These are phyloP conservation scores for Polietes domitor DNA, from an alignment of 2,888 invertebrate species.

Conservation along the genomic window DNA sequence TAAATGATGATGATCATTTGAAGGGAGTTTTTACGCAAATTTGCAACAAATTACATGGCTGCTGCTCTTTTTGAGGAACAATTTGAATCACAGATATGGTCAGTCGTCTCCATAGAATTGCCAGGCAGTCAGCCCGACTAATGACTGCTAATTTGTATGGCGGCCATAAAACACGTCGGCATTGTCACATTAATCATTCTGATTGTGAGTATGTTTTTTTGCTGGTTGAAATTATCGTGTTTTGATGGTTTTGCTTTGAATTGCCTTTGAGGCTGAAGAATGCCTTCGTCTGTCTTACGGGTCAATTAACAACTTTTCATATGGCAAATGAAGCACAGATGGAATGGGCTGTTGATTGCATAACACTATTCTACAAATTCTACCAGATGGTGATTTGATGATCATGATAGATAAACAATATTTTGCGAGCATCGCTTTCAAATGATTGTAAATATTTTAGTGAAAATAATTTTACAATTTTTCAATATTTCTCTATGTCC, in stretches of 20 bases:
- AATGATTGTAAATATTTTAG: too few relatives aligned
- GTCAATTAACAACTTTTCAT: background rate
- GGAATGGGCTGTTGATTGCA: too few relatives aligned
- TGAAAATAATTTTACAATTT: too few relatives aligned
- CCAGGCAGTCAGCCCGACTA: background rate
- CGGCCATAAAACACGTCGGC: conserved; percentile 49
- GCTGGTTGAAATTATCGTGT: background rate
- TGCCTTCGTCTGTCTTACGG: background rate
- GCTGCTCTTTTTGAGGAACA: background rate
- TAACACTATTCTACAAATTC: too few relatives aligned
- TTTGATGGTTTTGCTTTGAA: background rate
- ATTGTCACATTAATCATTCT: conserved; percentile 33
- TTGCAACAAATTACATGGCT: conserved; percentile 9
- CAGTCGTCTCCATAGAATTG: background rate
- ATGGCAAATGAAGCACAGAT: background rate
- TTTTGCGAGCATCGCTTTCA: too few relatives aligned
- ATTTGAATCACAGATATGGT: background rate
- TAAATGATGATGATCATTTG: background rate
- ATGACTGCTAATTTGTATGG: conserved; percentile 53
- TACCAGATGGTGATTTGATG: too few relatives aligned
- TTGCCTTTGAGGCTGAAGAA: background rate
- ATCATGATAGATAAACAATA: too few relatives aligned
- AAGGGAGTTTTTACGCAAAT: background rate
- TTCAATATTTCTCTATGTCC: too few relatives aligned
- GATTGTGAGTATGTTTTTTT: conserved; percentile 4